Conservation (phyloP, 2,888 invertebrate species). For the Cylloceria caligata region DNA sequence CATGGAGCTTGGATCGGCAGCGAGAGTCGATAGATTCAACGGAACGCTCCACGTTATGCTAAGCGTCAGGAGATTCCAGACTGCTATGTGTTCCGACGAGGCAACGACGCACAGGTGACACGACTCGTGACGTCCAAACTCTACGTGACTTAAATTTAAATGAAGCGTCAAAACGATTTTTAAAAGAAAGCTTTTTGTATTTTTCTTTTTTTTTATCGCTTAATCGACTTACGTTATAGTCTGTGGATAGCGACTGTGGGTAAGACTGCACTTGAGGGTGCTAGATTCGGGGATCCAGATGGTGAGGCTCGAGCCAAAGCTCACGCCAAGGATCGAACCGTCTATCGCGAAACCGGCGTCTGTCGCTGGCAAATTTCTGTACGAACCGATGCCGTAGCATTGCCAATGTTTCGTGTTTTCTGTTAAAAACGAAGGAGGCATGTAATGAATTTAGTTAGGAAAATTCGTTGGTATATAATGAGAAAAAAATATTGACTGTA, state of each 20-base stretch:
- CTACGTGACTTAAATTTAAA: conserved; percentile 83
- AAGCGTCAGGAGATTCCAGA: conserved; percentile 91
- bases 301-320: conserved; percentile 89
- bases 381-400: conserved; percentile 88
- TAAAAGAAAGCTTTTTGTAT: conserved; percentile 38
- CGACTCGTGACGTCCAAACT: conserved; percentile 87
- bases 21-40: conserved; percentile 85
- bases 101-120: conserved; percentile 87
- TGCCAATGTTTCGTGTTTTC: conserved; percentile 88
- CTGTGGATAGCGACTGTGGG: conserved; percentile 82
- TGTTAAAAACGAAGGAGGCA: conserved; percentile 74
- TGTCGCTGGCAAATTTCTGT: conserved; percentile 87
- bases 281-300: conserved; percentile 89
- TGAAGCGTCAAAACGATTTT: not conserved
- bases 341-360: conserved; percentile 90
- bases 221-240: conserved; percentile 82
- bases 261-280: conserved; percentile 87
- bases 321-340: conserved; percentile 91
- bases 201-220: not conserved
- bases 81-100: conserved; percentile 87
- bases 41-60: conserved; percentile 89
- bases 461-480: conserved; percentile 32
- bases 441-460: not conserved
- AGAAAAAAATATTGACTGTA: conserved; percentile 83
- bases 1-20: conserved; percentile 88